These are phyloP conservation scores for Dicyrtomina minuta DNA, from an alignment of 2,888 invertebrate species.

Conservation along the genomic window DNA sequence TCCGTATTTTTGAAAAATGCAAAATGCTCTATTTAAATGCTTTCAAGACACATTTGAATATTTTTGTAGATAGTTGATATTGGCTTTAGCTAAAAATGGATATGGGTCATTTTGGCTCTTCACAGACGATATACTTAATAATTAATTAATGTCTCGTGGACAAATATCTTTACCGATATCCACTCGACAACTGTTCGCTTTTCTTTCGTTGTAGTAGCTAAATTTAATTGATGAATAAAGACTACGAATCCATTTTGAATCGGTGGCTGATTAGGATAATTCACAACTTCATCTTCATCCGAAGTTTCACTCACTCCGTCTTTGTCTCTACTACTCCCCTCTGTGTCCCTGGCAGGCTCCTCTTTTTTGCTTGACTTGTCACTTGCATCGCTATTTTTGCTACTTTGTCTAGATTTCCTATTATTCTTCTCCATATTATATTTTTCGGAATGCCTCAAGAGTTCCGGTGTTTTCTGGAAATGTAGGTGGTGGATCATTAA, in stretches of 20 bases:
- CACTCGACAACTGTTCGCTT: slow-evolving; percentile 25
- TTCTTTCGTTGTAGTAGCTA: slow-evolving; percentile 12
- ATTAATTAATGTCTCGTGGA: too few relatives aligned
- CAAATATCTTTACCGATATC: slow-evolving; percentile 17
- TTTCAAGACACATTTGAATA: too few relatives aligned
- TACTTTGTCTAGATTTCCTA: neutral
- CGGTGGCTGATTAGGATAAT: slow-evolving; percentile 24
- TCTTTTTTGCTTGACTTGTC: neutral
- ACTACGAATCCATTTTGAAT: slow-evolving; percentile 29
- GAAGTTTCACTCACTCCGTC: neutral
- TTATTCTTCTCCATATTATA: slow-evolving; percentile 3
- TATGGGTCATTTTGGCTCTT: too few relatives aligned
- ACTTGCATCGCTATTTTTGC: neutral
- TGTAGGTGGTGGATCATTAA: too few relatives aligned
- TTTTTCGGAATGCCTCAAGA: too few relatives aligned
- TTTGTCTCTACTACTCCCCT: neutral
- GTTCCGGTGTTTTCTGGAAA: too few relatives aligned
- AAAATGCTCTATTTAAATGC: too few relatives aligned
- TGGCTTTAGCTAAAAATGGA: too few relatives aligned
- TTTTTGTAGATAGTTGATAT: too few relatives aligned
- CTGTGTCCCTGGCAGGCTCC: neutral
- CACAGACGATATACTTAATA: too few relatives aligned
- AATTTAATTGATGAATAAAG: slow-evolving; percentile 27
- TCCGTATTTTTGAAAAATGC: too few relatives aligned
- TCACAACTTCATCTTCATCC: slow-evolving; percentile 23